These are phyloP conservation scores for Anguilla obscura DNA, from an alignment of 2,797 vertebrate species.

Conservation along the genomic window DNA sequence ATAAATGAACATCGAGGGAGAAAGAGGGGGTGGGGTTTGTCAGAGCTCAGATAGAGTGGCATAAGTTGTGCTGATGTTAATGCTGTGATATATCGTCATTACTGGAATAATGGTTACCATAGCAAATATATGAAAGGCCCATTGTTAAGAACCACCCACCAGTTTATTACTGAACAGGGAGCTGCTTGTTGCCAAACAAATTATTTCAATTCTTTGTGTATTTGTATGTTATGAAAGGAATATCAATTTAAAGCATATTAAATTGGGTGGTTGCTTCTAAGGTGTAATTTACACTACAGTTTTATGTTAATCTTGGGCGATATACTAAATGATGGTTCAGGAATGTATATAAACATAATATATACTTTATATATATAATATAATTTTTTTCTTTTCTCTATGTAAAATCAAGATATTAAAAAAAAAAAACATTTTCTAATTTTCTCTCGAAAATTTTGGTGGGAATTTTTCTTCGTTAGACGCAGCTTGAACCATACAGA, in stretches of 20 bases:
- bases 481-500: background rate
- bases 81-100: background rate
- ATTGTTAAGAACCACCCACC: conserved; percentile 23
- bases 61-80: conserved; percentile 5
- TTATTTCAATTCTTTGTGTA: background rate
- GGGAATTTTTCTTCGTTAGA: too few relatives aligned
- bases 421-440: too few relatives aligned
- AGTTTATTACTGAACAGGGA: background rate
- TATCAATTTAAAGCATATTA: background rate
- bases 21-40: background rate
- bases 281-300: background rate
- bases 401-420: background rate
- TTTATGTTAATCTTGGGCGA: background rate
- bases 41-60: background rate
- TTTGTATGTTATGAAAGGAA: background rate
- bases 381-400: background rate
- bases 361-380: too few relatives aligned
- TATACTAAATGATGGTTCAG: background rate
- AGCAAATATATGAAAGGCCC: conserved; percentile 31
- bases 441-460: background rate
- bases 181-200: conserved; percentile 6
- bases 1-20: background rate
- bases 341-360: background rate
- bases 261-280: background rate
- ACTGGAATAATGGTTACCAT: conserved; percentile 25